Conservation (phyloP, 2,797 vertebrate species). For the Rachycentron canadum region DNA sequence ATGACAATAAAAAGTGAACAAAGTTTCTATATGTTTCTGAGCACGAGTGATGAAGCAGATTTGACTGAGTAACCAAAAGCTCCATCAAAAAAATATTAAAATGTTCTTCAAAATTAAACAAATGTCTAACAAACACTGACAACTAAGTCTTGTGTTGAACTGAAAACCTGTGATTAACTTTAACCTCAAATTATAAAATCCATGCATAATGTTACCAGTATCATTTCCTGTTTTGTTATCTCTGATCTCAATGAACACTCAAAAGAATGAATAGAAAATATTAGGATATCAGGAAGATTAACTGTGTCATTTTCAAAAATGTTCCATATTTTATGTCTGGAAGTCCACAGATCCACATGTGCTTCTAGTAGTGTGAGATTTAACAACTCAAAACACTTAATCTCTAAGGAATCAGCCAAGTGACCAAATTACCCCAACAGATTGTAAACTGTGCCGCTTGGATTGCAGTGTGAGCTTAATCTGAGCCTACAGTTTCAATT, state of each 20-base stretch:
- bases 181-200: neutral
- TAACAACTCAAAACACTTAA: slow-evolving; percentile 22
- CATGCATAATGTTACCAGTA: neutral
- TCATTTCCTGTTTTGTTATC: neutral
- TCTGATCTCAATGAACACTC: neutral
- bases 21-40: no score
- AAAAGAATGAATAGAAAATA: neutral
- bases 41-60: no score
- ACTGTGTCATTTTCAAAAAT: neutral
- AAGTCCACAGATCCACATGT: neutral
- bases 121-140: neutral
- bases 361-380: slow-evolving; percentile 15
- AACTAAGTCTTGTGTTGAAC: neutral
- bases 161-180: no score
- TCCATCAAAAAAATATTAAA: no score
- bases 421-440: slow-evolving; percentile 72
- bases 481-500: slow-evolving; percentile 67
- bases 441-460: slow-evolving; percentile 69
- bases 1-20: no score
- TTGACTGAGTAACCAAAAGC: no score
- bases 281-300: neutral
- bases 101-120: no score
- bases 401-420: slow-evolving; percentile 49
- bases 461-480: slow-evolving; percentile 74
- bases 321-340: neutral